phyloP scores from a whole-genome alignment of 1,140 invertebrate genomes.

The Diploscapter pachys region DNA sequence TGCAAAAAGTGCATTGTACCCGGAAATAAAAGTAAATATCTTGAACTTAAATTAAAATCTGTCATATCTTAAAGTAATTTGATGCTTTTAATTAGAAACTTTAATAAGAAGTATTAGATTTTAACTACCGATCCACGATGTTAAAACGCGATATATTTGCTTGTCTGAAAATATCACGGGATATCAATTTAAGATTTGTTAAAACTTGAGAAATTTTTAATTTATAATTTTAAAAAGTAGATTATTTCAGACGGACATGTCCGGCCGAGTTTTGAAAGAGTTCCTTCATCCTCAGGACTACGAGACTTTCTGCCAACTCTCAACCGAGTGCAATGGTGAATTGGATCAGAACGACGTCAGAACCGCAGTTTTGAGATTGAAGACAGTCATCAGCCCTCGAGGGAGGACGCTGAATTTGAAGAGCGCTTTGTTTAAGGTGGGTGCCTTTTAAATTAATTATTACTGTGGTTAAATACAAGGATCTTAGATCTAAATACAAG shows the following conservation, averaged over 20 bases:
- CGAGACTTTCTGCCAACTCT: conserved; percentile 37
- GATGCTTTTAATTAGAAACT: too few relatives aligned
- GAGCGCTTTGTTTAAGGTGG: conserved; percentile 41
- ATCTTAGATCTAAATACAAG: too few relatives aligned
- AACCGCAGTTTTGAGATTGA: conserved; percentile 45
- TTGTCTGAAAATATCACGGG: not conserved
- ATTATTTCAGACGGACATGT: conserved; percentile 49
- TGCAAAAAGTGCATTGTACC: too few relatives aligned
- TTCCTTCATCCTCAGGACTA: conserved; percentile 46
- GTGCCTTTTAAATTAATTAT: not conserved
- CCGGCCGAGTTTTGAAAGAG: conserved; percentile 44
- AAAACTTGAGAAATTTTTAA: not conserved
- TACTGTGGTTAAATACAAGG: too few relatives aligned
- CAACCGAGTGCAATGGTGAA: not conserved
- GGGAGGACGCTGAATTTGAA: conserved; percentile 47
- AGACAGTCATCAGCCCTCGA: conserved; percentile 49
- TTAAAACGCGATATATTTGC: too few relatives aligned
- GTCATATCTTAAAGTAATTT: too few relatives aligned
- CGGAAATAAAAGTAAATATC: too few relatives aligned
- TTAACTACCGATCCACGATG: too few relatives aligned
- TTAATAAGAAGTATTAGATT: too few relatives aligned
- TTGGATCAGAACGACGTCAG: conserved; percentile 14
- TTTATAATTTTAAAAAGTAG: not conserved
- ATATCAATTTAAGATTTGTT: not conserved
- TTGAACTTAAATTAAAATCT: too few relatives aligned